Base-by-base conservation (phyloP, 2,113 vertebrate genomes). In the Thymallus thymallus region DNA sequence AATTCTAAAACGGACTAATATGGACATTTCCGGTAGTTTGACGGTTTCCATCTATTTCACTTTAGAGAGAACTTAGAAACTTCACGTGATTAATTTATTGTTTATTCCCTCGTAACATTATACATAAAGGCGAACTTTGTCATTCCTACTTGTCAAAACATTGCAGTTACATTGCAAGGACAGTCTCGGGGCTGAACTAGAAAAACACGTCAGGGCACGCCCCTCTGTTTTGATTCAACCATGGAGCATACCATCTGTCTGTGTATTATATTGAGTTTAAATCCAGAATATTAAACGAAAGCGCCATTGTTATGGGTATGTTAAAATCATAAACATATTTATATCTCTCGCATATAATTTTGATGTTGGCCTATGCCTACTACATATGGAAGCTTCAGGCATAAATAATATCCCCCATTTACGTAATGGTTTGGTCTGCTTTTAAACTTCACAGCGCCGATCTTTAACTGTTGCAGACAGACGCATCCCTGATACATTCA, bases 161-260 rank as follows among this genome's bases (percentile, higher is more conserved):
- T 55, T 55, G 51, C 51, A 12, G 60, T 29, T 24, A 1, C 13
- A 32, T 26, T 32, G 22, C 2, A 30, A 18, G 35, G 35, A 41
- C 35, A 41, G 9, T 41, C 35, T 41, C 9, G 7, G 9, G 2
- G 35, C 35, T 12, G 35, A 3, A 41, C 35, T 12, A 41, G 35
- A 41, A 41, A 41, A 41, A 41, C 9, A 12, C 35, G 9, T 9
- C 35, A 41, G 35, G 35, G 9, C 45, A 18, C 20, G 35, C 68
- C 81, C 76, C 79, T 75, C 55, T 88, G 81, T 87, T 91, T 82
- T 85, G 68, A 80, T 88, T 90, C 78, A 82, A 86, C 63, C 73
- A n/a, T 63, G 75, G 85, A 77, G 14, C 35, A 46, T 5, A 77
- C 64, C 55, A 77, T 68, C 23, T 68, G 14, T 9, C 51, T 18